Conservation (phyloP, 2,113 vertebrate species). For the Alouatta palliata region DNA sequence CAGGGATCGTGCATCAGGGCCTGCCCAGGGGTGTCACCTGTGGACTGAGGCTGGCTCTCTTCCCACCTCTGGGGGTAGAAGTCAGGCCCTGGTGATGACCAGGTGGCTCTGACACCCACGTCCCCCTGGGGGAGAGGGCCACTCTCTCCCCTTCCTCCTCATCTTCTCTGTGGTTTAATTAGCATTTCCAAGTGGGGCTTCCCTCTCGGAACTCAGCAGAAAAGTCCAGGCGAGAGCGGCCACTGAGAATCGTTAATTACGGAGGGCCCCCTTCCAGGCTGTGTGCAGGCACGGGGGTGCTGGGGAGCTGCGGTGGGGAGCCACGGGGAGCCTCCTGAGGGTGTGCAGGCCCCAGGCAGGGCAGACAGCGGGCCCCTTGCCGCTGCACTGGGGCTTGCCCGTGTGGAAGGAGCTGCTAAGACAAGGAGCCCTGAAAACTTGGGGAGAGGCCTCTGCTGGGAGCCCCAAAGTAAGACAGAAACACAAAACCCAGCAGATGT, state of each 20-base stretch:
- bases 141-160: neutral
- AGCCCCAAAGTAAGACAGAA: neutral
- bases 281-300: fast-evolving
- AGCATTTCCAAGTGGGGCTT: slow-evolving; percentile 80
- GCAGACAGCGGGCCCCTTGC: too few species aligned
- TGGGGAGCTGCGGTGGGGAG: neutral
- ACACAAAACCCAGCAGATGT: too few species aligned
- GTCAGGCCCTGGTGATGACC: neutral
- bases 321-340: neutral
- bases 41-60: neutral
- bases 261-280: neutral
- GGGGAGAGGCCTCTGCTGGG: neutral
- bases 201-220: slow-evolving; percentile 73
- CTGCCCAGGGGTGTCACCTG: neutral
- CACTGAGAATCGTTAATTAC: slow-evolving; percentile 79
- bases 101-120: fast-evolving
- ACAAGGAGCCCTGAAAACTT: neutral
- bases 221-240: slow-evolving; percentile 71
- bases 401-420: too few species aligned
- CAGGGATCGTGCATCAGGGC: neutral
- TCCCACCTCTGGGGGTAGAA: neutral
- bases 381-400: too few species aligned
- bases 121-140: neutral
- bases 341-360: neutral
- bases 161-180: slow-evolving; percentile 79